Conservation (phyloP, 2,113 vertebrate genomes). For the cattle (Bos taurus) region ARS-UCD2.0 NC_037331.1:42965001-42965500, state of each 20-base stretch:
- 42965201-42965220: conserved; percentile 44
- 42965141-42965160: not conserved
- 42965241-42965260: conserved; percentile 38
- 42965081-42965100: not conserved
- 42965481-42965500: not conserved
- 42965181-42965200: conserved; percentile 46
- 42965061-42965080: not conserved
- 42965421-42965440: not conserved
- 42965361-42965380: conserved; percentile 10
- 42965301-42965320: conserved; percentile 51
- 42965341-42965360: conserved; percentile 23
- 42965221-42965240: conserved; percentile 15
- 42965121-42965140: not conserved
- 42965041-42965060: not conserved
- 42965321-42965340: conserved; percentile 38
- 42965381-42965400: not conserved
- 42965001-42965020: too few species aligned
- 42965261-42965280: conserved; percentile 30
- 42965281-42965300: conserved; percentile 46
- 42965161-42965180: not conserved
- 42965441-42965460: conserved; percentile 13
- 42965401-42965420: not conserved
- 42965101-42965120: not conserved
- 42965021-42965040: not conserved
- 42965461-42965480: not conserved